Evolutionary conservation across 2,888 invertebrate species (phyloP).

Genomic region (Chydorus sphaericus): DNA sequence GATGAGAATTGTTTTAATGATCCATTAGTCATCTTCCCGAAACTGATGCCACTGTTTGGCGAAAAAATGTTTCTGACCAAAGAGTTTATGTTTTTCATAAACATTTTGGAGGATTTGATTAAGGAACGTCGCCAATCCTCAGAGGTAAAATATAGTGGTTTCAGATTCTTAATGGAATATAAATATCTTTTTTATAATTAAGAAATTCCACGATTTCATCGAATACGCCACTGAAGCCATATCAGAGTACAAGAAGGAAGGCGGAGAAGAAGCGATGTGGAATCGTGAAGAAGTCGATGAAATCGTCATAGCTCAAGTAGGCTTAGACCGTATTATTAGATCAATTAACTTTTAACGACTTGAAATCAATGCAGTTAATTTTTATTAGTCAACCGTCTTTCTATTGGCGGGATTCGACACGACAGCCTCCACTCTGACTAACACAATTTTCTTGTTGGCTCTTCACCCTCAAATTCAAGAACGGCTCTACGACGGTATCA

Average conservation of each 20-base stretch:
- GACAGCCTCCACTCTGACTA: slow-evolving; percentile 14
- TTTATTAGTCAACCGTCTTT: slow-evolving; percentile 6
- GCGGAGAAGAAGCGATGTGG: neutral
- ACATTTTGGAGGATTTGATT: slow-evolving; percentile 3
- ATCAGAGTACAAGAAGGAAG: neutral
- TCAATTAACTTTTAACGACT: neutral
- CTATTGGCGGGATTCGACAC: slow-evolving; percentile 13
- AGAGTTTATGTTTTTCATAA: slow-evolving; percentile 7
- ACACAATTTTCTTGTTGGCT: slow-evolving; percentile 6
- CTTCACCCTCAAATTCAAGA: slow-evolving; percentile 13
- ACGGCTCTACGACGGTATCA: slow-evolving; percentile 5
- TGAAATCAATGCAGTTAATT: too few species aligned
- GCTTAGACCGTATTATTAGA: too few species aligned
- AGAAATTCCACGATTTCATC: slow-evolving; percentile 14
- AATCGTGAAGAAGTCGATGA: slow-evolving; percentile 9
- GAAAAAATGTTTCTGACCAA: slow-evolving; percentile 2
- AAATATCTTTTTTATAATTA: neutral
- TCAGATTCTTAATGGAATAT: neutral
- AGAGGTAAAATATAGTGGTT: neutral
- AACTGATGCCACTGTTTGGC: neutral
- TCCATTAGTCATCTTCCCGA: slow-evolving; percentile 7
- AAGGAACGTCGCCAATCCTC: neutral
- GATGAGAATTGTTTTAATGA: neutral
- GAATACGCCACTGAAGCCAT: slow-evolving; percentile 11
- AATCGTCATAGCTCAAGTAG: slow-evolving; percentile 11